Base-by-base conservation (phyloP, 2,888 invertebrate genomes). In the Hipparchia sbordonii region DNA sequence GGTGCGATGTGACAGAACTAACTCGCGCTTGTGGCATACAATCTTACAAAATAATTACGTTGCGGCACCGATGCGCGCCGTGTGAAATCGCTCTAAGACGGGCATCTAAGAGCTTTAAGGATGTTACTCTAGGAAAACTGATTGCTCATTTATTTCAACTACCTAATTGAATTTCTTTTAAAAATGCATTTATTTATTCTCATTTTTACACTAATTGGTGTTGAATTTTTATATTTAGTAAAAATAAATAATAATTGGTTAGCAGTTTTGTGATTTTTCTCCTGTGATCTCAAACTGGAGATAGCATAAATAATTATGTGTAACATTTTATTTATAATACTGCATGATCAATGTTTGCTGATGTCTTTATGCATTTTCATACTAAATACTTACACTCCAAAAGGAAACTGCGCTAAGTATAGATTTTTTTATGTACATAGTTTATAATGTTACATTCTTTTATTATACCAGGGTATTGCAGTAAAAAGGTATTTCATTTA, bases 31-130 rank as follows among this genome's bases (percentile, higher is more conserved):
- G 39, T 39, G 39, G 39, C 39, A 39, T 39, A 39, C 39, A 39
- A 39, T 39, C 39, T 39, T 23, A 23, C 23, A 39, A 39, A 39
- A 39, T 39, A 39, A 4, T 2, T 39, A 39, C 39, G 39, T 39
- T 4, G 39, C 39, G 39, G 39, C 39, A 5, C 39, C 39, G 39
- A 39, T 39, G 2, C 39, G 1, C 39, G 39, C 5, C 39, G 39
- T 39, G 5, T 39, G 39, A 5, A 39, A 5, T 39, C 39, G 39
- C 39, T 39, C 39, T 39, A 4, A 71, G 56, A 69, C 87, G 86
- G 87, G 85, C 87, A 87, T 84, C 81, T 81, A 86, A 88, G 87
- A 92, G 92, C 91, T 93, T 93, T 92, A 92, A 91, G 82, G 80
- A 85, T 84, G 82, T 87, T 87, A 87, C 85, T 84, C 77, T 87